These are phyloP conservation scores for Oreotrochilus melanogaster DNA, from an alignment of 2,113 vertebrate genomes.

Conservation along the genomic window DNA sequence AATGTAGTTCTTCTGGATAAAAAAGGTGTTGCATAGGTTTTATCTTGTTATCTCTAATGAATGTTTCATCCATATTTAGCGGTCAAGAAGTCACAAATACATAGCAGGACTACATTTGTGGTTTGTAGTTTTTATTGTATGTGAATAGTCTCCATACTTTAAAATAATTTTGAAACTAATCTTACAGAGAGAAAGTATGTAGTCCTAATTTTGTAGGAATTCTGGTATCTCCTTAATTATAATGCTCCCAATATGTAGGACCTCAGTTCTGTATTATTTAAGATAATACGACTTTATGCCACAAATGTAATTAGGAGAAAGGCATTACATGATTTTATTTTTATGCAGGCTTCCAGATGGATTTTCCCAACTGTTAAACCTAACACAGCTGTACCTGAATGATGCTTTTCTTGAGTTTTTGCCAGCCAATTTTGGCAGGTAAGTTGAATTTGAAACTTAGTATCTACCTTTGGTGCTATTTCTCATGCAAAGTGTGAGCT, in stretches of 20 bases:
- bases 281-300: not conserved
- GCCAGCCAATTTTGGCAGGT: slow-evolving; percentile 98
- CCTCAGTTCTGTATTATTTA: not conserved
- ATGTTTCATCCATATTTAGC: not conserved
- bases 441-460: slow-evolving; percentile 51
- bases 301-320: not conserved
- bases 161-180: not conserved
- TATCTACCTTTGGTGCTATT: not conserved
- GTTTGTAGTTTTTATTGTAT: not conserved
- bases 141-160: not conserved
- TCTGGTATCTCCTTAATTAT: not conserved
- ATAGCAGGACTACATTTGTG: not conserved
- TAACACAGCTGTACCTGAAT: slow-evolving; percentile 97
- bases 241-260: not conserved
- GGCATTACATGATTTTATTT: not conserved
- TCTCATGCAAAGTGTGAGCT: not conserved
- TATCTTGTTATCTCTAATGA: not conserved
- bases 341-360: slow-evolving; percentile 92
- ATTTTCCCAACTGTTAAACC: slow-evolving; percentile 96
- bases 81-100: not conserved
- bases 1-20: fast-evolving
- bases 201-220: not conserved
- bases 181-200: not conserved
- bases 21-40: not conserved
- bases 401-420: slow-evolving; percentile 98